phyloP scores from a whole-genome alignment of 1,140 invertebrate genomes.

The Drosophila micromelanica region DNA sequence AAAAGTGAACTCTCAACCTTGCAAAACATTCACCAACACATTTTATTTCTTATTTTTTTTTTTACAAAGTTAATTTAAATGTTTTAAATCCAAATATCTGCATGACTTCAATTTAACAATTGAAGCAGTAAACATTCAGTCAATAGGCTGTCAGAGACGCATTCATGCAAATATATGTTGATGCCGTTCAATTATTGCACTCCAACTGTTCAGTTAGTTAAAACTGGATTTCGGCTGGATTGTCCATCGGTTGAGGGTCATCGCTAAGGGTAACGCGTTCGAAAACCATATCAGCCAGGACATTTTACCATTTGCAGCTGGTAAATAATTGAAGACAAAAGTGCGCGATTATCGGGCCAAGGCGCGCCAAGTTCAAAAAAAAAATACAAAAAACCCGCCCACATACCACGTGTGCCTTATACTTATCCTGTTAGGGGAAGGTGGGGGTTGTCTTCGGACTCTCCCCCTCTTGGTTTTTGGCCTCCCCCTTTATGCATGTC shows the following conservation, averaged over 20 bases:
- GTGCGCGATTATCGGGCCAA: slow-evolving; percentile 37
- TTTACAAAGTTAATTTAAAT: background rate
- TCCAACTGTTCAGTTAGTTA: slow-evolving; percentile 10
- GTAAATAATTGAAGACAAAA: slow-evolving; percentile 44
- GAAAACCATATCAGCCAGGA: slow-evolving; percentile 22
- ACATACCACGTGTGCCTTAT: background rate
- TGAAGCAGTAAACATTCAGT: background rate
- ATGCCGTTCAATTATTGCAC: slow-evolving; percentile 1
- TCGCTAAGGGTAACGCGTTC: slow-evolving; percentile 23
- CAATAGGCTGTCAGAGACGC: slow-evolving; percentile 4
- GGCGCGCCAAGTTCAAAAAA: no score
- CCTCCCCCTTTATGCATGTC: slow-evolving; percentile 37
- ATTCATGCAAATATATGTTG: background rate
- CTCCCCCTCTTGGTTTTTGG: background rate
- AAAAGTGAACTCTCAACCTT: no score
- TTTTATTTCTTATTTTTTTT: background rate
- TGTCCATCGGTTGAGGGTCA: background rate
- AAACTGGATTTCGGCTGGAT: background rate
- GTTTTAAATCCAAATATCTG: background rate
- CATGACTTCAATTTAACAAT: background rate
- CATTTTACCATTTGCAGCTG: slow-evolving; percentile 25
- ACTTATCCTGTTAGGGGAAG: no score
- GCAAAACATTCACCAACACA: no score
- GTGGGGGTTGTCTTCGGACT: no score
- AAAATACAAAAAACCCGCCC: background rate